Evolutionary conservation across 2,888 invertebrate species (phyloP).

Genomic region (Cantharis flavilabris): DNA sequence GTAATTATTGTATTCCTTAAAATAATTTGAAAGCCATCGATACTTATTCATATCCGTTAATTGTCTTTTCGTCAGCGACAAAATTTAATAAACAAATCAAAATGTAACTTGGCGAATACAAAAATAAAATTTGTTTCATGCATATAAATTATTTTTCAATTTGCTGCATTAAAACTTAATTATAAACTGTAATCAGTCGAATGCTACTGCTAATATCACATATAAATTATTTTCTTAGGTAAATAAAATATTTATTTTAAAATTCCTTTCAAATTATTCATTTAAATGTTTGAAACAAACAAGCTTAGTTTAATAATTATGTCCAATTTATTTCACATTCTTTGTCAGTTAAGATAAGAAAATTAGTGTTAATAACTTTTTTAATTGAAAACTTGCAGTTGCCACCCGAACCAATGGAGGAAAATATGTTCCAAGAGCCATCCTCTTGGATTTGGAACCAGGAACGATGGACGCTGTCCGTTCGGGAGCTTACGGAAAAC

Average conservation of each 20-base stretch:
- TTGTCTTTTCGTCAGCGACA: conserved; percentile 9
- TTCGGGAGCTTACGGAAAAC: conserved; percentile 82
- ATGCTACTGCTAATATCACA: background rate
- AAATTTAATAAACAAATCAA: background rate
- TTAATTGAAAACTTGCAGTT: conserved; percentile 48
- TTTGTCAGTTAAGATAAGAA: background rate
- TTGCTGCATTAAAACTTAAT: background rate
- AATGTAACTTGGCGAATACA: conserved; percentile 7
- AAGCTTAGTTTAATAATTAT: background rate
- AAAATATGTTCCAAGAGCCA: conserved; percentile 79
- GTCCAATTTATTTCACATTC: background rate
- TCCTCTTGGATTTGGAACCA: conserved; percentile 76
- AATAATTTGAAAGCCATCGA: background rate
- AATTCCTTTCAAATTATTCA: background rate
- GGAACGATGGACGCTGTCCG: conserved; percentile 90
- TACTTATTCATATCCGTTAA: conserved; percentile 22
- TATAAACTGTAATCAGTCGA: background rate
- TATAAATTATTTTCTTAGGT: background rate
- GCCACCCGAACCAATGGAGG: conserved; percentile 67
- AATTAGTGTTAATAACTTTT: background rate
- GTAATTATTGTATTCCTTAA: background rate
- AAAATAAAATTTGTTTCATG: background rate
- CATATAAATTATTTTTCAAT: background rate
- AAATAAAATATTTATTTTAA: background rate
- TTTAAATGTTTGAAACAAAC: background rate